Percentiles rank a stretch among this genome's conserved stretches.
Conservation (phyloP, 1,140 invertebrate species). For the Heliconius hewitsoni region DNA sequence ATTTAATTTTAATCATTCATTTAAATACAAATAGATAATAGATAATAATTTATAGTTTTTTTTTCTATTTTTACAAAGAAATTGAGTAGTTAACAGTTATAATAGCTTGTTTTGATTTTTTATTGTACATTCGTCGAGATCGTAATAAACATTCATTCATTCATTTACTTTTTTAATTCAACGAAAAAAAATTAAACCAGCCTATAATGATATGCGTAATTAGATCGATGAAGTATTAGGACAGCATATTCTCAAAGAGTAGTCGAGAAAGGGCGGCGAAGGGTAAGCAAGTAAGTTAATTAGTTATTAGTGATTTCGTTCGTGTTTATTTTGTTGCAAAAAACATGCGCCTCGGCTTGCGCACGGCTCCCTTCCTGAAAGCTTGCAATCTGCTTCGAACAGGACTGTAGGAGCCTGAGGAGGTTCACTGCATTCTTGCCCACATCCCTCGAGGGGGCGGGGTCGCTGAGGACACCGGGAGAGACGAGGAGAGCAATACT, state of each 20-base stretch:
- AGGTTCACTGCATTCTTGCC: constrained; percentile 17
- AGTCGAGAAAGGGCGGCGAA: constrained; percentile 30
- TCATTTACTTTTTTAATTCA: not conserved
- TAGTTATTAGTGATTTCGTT: not conserved
- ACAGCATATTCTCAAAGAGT: constrained; percentile 61
- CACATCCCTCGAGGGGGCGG: constrained; percentile 39
- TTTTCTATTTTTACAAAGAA: no score
- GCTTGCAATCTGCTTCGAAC: constrained; percentile 61
- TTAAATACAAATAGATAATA: no score
- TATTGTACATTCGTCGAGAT: no score
- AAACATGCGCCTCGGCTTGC: constrained; percentile 24
- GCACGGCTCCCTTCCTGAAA: constrained; percentile 73
- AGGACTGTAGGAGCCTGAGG: constrained; percentile 54
- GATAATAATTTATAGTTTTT: no score
- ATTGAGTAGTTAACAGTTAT: no score
- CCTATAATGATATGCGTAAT: constrained; percentile 82
- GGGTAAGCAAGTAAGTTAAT: not conserved
- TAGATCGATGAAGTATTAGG: constrained; percentile 78
- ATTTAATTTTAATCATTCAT: no score
- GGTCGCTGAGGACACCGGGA: constrained; percentile 35
- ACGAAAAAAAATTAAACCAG: not conserved
- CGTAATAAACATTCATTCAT: no score
- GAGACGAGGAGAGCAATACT: not conserved
- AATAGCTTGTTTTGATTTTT: no score
- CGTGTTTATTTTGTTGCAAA: not conserved